These are phyloP conservation scores for Emydura subglobosa DNA, from an alignment of 2,113 vertebrate genomes.

Conservation along the genomic window DNA sequence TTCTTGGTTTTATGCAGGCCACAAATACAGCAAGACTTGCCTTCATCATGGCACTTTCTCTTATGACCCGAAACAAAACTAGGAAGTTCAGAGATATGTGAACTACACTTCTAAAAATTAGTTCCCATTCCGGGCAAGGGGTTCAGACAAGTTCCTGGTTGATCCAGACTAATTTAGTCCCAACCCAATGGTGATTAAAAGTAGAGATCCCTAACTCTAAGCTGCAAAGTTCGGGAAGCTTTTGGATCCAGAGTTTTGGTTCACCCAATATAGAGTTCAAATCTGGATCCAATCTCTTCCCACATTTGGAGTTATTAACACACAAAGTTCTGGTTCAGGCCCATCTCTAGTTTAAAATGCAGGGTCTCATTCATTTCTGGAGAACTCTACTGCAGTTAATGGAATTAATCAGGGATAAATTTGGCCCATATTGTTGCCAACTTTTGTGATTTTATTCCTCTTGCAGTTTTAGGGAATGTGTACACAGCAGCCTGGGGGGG, in stretches of 20 bases:
- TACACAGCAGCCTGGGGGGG: neutral
- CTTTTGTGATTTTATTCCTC: neutral
- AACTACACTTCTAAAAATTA: neutral
- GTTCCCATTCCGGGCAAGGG: neutral
- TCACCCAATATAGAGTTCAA: neutral
- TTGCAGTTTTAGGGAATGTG: neutral
- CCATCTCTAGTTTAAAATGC: neutral
- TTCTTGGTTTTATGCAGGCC: neutral
- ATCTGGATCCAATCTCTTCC: neutral
- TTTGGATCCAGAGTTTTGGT: neutral
- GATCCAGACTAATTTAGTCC: neutral
- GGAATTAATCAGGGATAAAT: neutral
- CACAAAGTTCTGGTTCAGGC: neutral
- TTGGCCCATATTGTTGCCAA: neutral
- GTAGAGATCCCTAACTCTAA: accelerated
- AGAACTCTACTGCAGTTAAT: neutral
- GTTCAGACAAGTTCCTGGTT: neutral
- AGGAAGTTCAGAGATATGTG: neutral
- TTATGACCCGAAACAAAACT: neutral
- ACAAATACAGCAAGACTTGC: neutral
- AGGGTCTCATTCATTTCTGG: neutral
- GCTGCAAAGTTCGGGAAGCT: neutral
- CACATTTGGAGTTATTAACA: neutral
- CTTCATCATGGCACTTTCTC: constrained; percentile 3
- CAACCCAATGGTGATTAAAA: neutral